These are phyloP conservation scores for Lepidonotus clava DNA, from an alignment of 2,888 invertebrate species.

Conservation along the genomic window DNA sequence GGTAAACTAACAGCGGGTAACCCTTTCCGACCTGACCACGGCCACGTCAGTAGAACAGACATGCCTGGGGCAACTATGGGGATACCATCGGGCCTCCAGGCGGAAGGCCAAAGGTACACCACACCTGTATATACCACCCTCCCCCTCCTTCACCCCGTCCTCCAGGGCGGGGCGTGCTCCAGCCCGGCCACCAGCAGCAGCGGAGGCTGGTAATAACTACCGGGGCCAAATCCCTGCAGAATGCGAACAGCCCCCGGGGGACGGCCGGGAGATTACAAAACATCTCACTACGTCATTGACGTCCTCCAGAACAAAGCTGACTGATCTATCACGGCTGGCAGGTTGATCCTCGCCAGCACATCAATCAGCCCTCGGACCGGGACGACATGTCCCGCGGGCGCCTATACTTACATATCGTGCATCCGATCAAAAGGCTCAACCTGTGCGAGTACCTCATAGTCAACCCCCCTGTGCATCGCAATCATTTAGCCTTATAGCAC, in stretches of 20 bases:
- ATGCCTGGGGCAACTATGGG: not conserved
- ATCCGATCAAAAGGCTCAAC: not conserved
- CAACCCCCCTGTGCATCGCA: too few species aligned
- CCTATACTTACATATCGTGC: not conserved
- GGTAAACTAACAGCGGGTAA: not conserved
- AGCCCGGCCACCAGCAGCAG: not conserved
- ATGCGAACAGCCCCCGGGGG: conserved; percentile 4
- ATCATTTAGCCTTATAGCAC: not conserved
- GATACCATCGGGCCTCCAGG: conserved; percentile 11
- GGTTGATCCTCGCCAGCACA: conserved; percentile 16
- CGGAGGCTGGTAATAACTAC: conserved; percentile 10
- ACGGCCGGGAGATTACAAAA: not conserved
- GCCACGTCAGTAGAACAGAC: not conserved
- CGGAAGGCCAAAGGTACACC: not conserved
- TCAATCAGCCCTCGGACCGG: not conserved
- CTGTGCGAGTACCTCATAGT: too few species aligned
- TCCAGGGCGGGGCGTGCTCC: not conserved
- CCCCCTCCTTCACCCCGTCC: not conserved
- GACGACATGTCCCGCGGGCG: not conserved
- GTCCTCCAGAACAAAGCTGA: conserved; percentile 28
- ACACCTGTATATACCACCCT: not conserved
- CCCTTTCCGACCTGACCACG: not conserved
- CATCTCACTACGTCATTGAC: conserved; percentile 41
- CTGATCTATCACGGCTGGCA: conserved; percentile 42
- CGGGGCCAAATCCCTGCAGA: conserved; percentile 23